phyloP scores from a whole-genome alignment of 2,888 invertebrate genomes.

The Dendrolimus pini region DNA sequence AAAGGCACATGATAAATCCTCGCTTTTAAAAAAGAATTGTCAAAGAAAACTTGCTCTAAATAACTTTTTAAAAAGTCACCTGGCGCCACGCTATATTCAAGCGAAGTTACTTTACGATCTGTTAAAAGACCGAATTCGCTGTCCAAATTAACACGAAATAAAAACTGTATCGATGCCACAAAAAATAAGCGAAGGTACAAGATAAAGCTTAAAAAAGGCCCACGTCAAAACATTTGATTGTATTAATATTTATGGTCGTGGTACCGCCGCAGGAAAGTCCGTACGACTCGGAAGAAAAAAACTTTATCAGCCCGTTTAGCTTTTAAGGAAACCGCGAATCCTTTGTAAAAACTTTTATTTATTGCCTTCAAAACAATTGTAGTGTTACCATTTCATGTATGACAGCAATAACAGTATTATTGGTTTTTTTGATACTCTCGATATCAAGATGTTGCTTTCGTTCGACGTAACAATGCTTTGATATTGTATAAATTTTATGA shows the following conservation, averaged over 20 bases:
- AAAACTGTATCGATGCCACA: conserved; percentile 68
- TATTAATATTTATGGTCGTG: conserved; percentile 74
- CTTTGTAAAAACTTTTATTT: conserved; percentile 70
- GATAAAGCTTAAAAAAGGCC: conserved; percentile 73
- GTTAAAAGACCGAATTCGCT: conserved; percentile 75
- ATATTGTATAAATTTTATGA: conserved; percentile 21
- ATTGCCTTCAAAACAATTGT: conserved; percentile 72
- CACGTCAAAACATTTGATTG: conserved; percentile 78
- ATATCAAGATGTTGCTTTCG: conserved; percentile 58
- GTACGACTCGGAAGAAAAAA: conserved; percentile 54
- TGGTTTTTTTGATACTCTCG: conserved; percentile 42
- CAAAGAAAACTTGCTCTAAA: no score
- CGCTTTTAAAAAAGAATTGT: no score
- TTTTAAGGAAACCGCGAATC: conserved; percentile 75
- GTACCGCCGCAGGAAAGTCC: conserved; percentile 69
- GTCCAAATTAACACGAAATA: conserved; percentile 77
- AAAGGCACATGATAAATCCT: no score
- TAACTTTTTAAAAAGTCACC: conserved; percentile 38
- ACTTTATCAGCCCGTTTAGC: conserved; percentile 74
- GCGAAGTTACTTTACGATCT: conserved; percentile 71
- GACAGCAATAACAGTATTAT: conserved; percentile 71
- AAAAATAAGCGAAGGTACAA: conserved; percentile 71
- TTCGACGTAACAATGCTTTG: conserved; percentile 39
- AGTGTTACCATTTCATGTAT: conserved; percentile 70
- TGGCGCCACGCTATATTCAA: conserved; percentile 47